These are phyloP conservation scores for Drosophila cognata DNA, from an alignment of 2,888 invertebrate species.

Conservation along the genomic window DNA sequence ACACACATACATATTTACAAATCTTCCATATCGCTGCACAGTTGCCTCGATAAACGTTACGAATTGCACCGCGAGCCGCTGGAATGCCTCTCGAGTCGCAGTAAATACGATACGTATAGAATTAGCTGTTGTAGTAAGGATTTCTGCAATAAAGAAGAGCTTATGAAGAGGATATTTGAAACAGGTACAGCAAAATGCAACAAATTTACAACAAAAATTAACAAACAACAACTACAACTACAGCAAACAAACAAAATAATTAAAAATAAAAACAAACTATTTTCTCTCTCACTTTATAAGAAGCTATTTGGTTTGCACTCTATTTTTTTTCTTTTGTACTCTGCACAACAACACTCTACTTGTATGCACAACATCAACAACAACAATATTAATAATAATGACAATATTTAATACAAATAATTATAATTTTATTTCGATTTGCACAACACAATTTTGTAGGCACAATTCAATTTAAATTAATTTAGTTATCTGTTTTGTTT, in stretches of 20 bases:
- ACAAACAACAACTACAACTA: conserved; percentile 24
- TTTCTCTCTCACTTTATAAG: conserved; percentile 23
- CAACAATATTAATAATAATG: conserved; percentile 32
- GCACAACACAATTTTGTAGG: conserved; percentile 46
- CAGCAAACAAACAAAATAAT: conserved; percentile 10
- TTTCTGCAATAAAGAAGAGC: conserved; percentile 85
- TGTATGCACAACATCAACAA: conserved; percentile 41
- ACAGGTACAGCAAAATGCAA: conserved; percentile 79
- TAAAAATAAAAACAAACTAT: conserved; percentile 32
- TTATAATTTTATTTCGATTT: conserved; percentile 36
- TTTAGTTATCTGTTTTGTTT: conserved; percentile 15
- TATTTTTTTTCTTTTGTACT: conserved; percentile 32
- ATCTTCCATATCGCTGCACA: conserved; percentile 64
- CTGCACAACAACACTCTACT: conserved; percentile 31
- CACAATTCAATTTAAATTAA: conserved; percentile 18
- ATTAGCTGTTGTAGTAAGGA: conserved; percentile 85
- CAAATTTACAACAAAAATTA: not conserved
- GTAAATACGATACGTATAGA: conserved; percentile 83
- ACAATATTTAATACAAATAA: conserved; percentile 18
- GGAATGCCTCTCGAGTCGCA: conserved; percentile 84
- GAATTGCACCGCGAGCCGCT: conserved; percentile 84
- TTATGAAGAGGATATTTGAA: conserved; percentile 83
- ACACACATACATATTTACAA: conserved; percentile 25
- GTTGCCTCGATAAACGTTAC: conserved; percentile 85
- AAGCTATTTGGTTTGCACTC: conserved; percentile 54